Evolutionary conservation across 2,113 vertebrate species (phyloP), one percentile per base, ranked within the genome.

Genomic region (Hemiscyllium ocellatum): DNA sequence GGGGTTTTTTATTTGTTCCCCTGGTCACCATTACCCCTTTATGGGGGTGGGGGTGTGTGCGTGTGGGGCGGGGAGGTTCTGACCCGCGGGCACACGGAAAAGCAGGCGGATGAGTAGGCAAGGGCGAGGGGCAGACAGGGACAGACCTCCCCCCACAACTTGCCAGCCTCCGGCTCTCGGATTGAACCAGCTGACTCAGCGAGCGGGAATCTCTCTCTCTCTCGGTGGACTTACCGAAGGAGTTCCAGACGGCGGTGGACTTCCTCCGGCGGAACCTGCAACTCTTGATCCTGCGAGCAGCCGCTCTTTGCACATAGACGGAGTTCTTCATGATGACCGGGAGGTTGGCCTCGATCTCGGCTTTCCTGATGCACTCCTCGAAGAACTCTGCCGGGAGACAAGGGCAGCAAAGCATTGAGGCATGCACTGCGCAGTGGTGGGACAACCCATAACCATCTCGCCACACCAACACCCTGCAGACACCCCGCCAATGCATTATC

Each of bases 321-420:
- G 99, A 98, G 96, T 99, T 99, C 97, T 99, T 99, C 99, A 99
- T 99, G 96, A 99, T 99, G 29, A 98, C 97, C 0, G 99, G 99
- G 96, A 99, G 98, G 97, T 99, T 99, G 96, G 99, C 99, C 96
- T 99, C 99, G 69, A 99, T 98, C 97, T 99, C 99, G 0, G 99
- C 98, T 0, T 98, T 98, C 95, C 98, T 98, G 97, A 99, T 99
- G 95, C 99, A 99, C 96, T 99, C 99, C 96, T 99, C 99, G 47
- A 99, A 99, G 97, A 99, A 99, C 96, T 96, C 99, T 99, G 97
- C 1, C 56, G 72, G 85, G 93, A 56, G 68, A 76, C 76, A 42
- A 85, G 83, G 15, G 37, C 37, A 4, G 83, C n/a, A 2, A 42
- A 37, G 20, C 19, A 15, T 83, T 22, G 42, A 47, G 42, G 42